A percentile compares a stretch with the other conserved stretches of the same genome.
phyloP scores from a whole-genome alignment of 2,113 vertebrate genomes.

The Oreotragus oreotragus region DNA sequence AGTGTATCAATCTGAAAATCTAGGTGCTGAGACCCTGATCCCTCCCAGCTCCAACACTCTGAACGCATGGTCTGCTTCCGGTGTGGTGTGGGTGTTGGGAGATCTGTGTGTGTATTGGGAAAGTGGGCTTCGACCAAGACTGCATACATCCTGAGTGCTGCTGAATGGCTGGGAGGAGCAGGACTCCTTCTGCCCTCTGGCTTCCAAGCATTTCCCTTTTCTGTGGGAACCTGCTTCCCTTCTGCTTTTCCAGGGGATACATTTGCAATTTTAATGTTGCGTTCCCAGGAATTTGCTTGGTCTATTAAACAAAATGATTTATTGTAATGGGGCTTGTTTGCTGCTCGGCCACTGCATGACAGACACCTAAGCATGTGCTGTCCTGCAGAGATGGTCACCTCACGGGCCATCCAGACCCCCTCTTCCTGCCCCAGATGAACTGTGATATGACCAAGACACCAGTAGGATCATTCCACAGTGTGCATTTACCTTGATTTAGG shows the following conservation, averaged over 20 bases:
- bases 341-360: neutral
- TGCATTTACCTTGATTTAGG: conserved; percentile 53
- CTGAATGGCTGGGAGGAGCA: neutral
- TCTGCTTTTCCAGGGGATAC: neutral
- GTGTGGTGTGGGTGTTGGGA: neutral
- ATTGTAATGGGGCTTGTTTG: neutral
- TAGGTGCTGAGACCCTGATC: neutral
- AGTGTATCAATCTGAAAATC: neutral
- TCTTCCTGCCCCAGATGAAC: conserved; percentile 38
- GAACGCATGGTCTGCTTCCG: neutral
- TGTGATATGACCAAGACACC: conserved; percentile 21
- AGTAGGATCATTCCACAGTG: conserved; percentile 5
- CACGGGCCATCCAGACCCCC: neutral
- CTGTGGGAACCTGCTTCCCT: neutral
- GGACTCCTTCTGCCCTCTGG: neutral
- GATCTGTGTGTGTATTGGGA: neutral
- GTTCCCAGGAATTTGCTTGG: neutral
- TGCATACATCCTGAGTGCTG: neutral
- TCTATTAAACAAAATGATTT: neutral
- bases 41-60: neutral
- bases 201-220: neutral
- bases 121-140: neutral
- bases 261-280: neutral
- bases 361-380: neutral
- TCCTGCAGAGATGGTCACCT: neutral